phyloP scores from a whole-genome alignment of 2,113 vertebrate species.

The Cyphomyrus discorhynchus region DNA sequence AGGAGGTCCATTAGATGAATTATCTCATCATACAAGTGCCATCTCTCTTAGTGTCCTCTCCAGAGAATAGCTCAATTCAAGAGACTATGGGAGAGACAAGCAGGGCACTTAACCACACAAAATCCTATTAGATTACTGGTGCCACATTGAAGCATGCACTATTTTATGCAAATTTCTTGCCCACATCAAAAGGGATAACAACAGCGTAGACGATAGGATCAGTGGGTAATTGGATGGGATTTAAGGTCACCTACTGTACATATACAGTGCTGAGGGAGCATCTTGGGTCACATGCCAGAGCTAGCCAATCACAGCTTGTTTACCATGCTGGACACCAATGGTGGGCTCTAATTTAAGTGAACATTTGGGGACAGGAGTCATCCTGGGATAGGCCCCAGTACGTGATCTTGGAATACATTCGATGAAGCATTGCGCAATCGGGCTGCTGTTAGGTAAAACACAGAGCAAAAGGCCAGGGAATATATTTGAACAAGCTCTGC shows the following conservation, averaged over 20 bases:
- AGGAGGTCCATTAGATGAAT: background rate
- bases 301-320: constrained; percentile 33
- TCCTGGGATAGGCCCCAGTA: constrained; percentile 40
- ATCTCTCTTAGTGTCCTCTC: background rate
- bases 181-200: background rate
- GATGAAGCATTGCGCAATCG: background rate
- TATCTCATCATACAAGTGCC: background rate
- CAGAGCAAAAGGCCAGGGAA: background rate
- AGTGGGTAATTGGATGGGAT: background rate
- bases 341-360: constrained; percentile 23
- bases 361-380: constrained; percentile 35
- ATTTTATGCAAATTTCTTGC: background rate
- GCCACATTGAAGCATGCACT: background rate
- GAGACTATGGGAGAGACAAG: background rate
- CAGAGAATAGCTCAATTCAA: background rate
- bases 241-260: constrained; percentile 24
- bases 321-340: constrained; percentile 27
- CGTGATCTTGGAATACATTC: constrained; percentile 38
- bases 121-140: background rate
- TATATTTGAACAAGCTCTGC: background rate
- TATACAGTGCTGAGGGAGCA: constrained; percentile 16
- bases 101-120: background rate
- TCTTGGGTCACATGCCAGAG: constrained; percentile 31
- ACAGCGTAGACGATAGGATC: background rate
- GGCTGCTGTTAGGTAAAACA: background rate